Percentiles rank a stretch among this genome's conserved stretches.
Evolutionary conservation across 2,113 vertebrate genomes (phyloP).

Genomic region (Dasyprocta punctata): DNA sequence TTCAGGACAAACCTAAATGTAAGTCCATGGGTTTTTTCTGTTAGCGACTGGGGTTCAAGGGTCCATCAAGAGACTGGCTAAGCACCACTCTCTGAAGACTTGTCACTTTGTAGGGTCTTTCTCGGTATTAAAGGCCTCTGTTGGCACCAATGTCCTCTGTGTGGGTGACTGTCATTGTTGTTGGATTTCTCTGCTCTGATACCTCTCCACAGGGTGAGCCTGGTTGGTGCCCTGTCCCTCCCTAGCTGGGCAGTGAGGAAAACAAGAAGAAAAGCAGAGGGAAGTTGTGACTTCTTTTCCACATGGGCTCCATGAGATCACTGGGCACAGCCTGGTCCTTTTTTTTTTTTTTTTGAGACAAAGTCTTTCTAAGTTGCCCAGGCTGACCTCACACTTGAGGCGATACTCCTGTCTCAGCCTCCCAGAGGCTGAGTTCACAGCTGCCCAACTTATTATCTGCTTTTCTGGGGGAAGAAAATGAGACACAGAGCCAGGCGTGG

Average conservation of each 20-base stretch:
- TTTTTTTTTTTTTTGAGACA: neutral
- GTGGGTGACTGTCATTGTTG: neutral
- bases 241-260: neutral
- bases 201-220: neutral
- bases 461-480: neutral
- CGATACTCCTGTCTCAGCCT: neutral
- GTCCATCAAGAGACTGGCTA: neutral
- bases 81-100: neutral
- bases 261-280: neutral
- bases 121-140: constrained; percentile 67
- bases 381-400: neutral
- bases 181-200: neutral
- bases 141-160: constrained; percentile 22
- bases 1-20: constrained; percentile 25
- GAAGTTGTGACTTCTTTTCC: neutral
- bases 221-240: neutral
- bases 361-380: neutral
- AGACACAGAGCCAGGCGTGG: neutral
- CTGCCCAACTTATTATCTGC: neutral
- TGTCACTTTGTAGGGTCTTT: constrained; percentile 50
- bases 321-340: neutral
- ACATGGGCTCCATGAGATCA: neutral
- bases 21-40: constrained; percentile 32
- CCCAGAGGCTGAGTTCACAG: neutral
- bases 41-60: neutral